Conservation (phyloP, 2,113 vertebrate species). For the Steatornis caripensis region DNA sequence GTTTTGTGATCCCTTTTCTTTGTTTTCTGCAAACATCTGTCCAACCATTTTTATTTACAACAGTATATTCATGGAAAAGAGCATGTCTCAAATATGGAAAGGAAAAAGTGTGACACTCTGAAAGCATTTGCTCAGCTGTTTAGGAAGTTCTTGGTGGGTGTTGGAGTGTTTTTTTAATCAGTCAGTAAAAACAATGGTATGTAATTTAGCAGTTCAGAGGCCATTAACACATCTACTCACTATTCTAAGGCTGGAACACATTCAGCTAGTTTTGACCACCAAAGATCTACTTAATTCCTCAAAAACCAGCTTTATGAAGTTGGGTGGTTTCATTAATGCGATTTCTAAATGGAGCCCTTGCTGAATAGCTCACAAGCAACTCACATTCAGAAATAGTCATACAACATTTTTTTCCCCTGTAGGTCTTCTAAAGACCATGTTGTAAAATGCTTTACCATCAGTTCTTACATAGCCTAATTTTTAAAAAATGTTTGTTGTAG, state of each 20-base stretch:
- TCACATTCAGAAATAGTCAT: not conserved
- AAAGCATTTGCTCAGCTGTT: constrained; percentile 35
- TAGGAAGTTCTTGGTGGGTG: constrained; percentile 48
- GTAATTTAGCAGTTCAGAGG: constrained; percentile 42
- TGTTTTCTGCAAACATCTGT: not conserved
- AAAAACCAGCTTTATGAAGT: not conserved
- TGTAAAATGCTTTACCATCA: not conserved
- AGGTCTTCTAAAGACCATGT: not conserved
- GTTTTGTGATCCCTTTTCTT: not conserved
- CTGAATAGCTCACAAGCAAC: not conserved
- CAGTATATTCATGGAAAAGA: not conserved
- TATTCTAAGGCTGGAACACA: not conserved
- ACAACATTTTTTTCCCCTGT: not conserved
- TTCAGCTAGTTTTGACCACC: constrained; percentile 7
- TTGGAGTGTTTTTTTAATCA: constrained; percentile 60
- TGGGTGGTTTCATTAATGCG: not conserved
- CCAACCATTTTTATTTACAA: not conserved
- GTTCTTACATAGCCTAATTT: not conserved
- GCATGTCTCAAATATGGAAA: constrained; percentile 31
- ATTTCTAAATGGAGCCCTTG: not conserved
- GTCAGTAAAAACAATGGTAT: constrained; percentile 51
- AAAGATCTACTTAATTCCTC: not conserved
- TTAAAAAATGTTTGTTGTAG: not conserved
- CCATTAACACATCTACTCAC: constrained; percentile 20
- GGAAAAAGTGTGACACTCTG: constrained; percentile 43